Evolutionary conservation across 2,113 vertebrate genomes (phyloP).

Genomic region (Emydocephalus ijimae): DNA sequence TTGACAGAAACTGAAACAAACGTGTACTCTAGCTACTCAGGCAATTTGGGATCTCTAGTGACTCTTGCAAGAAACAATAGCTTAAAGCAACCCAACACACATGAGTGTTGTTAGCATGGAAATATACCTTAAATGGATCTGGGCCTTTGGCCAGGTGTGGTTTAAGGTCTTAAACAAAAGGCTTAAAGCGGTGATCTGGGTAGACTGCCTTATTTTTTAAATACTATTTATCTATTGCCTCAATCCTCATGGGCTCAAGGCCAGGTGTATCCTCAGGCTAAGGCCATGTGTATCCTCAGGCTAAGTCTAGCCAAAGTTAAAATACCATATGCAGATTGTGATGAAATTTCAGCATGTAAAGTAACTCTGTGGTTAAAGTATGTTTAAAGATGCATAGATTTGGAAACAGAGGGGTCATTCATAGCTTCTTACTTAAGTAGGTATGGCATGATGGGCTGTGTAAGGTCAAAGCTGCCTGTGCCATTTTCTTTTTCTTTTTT

Average conservation of each 20-base stretch:
- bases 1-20: neutral
- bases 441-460: neutral
- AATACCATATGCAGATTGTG: neutral
- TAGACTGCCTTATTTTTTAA: neutral
- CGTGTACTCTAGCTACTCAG: neutral
- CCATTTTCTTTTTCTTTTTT: neutral
- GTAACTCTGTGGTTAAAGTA: neutral
- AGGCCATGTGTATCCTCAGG: neutral
- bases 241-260: neutral
- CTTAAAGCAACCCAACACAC: neutral
- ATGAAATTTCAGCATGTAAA: neutral
- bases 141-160: neutral
- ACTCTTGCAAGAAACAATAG: neutral
- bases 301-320: neutral
- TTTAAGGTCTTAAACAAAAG: neutral
- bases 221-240: neutral
- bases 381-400: neutral
- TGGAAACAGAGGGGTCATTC: neutral
- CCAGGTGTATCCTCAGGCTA: neutral
- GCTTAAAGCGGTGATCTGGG: neutral
- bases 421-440: neutral
- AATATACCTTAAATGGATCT: neutral
- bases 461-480: neutral
- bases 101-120: neutral
- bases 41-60: neutral